Evolutionary conservation across 2,888 invertebrate genomes (phyloP).

Genomic region (Mamestra brassicae): DNA sequence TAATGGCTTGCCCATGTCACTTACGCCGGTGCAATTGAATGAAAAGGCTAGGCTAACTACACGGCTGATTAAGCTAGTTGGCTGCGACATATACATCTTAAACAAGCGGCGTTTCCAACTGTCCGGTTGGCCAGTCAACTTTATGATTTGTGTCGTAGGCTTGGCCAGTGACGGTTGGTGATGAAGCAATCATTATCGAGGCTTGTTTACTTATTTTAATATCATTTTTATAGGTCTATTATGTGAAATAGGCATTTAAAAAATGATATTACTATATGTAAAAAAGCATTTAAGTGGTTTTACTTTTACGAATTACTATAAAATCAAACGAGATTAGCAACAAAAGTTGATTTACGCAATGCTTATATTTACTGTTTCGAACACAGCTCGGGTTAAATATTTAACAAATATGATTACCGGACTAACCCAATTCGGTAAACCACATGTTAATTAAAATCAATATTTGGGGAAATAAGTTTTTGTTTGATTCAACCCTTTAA

Average conservation of each 20-base stretch:
- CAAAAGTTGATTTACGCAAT: slow-evolving; percentile 23
- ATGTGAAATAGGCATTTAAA: slow-evolving; percentile 5
- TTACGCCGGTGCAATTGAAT: no score
- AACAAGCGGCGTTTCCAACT: slow-evolving; percentile 1
- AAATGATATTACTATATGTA: slow-evolving; percentile 30
- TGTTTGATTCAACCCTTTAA: slow-evolving; percentile 12
- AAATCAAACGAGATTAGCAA: slow-evolving; percentile 35
- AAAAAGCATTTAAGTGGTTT: slow-evolving; percentile 35
- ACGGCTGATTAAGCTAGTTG: no score
- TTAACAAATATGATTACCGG: not conserved
- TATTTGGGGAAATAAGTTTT: not conserved
- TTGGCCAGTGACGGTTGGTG: slow-evolving; percentile 17
- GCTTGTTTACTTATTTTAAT: not conserved
- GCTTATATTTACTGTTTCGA: slow-evolving; percentile 2
- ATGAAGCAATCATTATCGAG: slow-evolving; percentile 59
- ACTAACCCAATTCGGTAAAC: slow-evolving; percentile 16
- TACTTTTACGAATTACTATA: slow-evolving; percentile 53
- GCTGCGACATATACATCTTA: not conserved
- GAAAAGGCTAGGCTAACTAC: no score
- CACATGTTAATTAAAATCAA: not conserved
- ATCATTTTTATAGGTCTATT: no score
- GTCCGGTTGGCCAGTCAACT: not conserved
- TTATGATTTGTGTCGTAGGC: slow-evolving; percentile 10
- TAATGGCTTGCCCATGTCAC: no score
- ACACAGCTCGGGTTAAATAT: slow-evolving; percentile 16